Percentiles rank a stretch among this genome's conserved stretches.
Conservation (phyloP, 2,888 invertebrate species). For the Dysmachus trigonus region DNA sequence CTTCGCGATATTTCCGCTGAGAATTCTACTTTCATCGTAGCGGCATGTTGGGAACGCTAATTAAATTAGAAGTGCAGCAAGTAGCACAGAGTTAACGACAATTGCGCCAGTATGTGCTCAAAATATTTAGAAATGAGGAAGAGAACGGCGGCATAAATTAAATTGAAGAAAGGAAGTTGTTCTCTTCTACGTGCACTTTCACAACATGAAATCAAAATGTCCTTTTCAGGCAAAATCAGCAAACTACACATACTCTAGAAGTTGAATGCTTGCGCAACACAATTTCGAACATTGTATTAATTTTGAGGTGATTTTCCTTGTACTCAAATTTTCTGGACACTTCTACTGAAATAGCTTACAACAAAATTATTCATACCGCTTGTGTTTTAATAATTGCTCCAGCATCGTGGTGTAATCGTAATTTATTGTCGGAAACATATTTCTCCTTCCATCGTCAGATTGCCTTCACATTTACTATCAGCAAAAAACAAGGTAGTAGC, state of each 20-base stretch:
- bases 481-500: background rate
- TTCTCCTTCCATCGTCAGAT: background rate
- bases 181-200: background rate
- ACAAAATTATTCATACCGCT: background rate
- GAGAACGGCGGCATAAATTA: background rate
- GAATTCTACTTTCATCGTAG: background rate
- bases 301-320: background rate
- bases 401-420: background rate
- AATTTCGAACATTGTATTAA: background rate
- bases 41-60: background rate
- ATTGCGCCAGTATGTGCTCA: background rate
- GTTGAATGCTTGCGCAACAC: background rate
- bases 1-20: background rate
- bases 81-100: background rate
- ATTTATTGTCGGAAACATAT: constrained; percentile 9
- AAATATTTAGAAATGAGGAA: background rate
- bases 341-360: background rate
- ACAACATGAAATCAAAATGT: background rate
- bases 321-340: background rate
- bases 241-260: background rate
- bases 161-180: background rate
- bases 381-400: background rate
- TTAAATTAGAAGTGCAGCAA: background rate
- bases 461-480: background rate
- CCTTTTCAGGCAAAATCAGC: background rate